These are phyloP conservation scores for Hyphantria cunea DNA, from an alignment of 1,140 invertebrate genomes.

Conservation along the genomic window DNA sequence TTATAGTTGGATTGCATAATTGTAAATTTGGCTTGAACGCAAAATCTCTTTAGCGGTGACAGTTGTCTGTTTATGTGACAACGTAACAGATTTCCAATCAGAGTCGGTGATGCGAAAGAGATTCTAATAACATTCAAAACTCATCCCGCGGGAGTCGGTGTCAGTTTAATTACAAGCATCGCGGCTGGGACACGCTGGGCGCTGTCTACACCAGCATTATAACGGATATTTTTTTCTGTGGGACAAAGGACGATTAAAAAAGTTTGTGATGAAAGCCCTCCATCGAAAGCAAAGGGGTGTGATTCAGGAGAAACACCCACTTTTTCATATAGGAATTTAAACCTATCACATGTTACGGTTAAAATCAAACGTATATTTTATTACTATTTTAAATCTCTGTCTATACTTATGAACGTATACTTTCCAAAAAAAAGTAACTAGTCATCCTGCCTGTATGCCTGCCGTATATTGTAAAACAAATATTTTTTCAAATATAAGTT, in stretches of 20 bases:
- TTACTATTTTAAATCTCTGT: no score
- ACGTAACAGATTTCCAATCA: slow-evolving; percentile 67
- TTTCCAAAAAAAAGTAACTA: no score
- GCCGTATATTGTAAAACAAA: no score
- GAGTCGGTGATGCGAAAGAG: slow-evolving; percentile 72
- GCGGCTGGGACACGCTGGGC: slow-evolving; percentile 46
- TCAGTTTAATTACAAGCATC: slow-evolving; percentile 76
- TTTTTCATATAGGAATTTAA: slow-evolving; percentile 11
- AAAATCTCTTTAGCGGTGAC: slow-evolving; percentile 15
- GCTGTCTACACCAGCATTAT: slow-evolving; percentile 56
- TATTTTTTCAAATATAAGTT: no score
- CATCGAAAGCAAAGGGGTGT: slow-evolving; percentile 66
- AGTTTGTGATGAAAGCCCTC: slow-evolving; percentile 76
- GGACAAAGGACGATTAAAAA: slow-evolving; percentile 80
- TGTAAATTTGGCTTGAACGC: slow-evolving; percentile 5
- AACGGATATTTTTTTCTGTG: slow-evolving; percentile 73
- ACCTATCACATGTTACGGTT: neutral
- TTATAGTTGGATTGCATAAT: slow-evolving; percentile 27
- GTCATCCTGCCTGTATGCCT: no score
- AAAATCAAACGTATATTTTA: neutral
- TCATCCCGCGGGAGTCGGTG: slow-evolving; percentile 69
- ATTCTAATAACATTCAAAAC: slow-evolving; percentile 81
- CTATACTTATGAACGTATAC: no score
- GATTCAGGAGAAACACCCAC: slow-evolving; percentile 33
- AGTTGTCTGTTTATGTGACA: slow-evolving; percentile 36